Percentiles rank a stretch among this genome's conserved stretches.
Evolutionary conservation across 2,797 vertebrate species (phyloP).

Genomic region (Epinephelus awoara): DNA sequence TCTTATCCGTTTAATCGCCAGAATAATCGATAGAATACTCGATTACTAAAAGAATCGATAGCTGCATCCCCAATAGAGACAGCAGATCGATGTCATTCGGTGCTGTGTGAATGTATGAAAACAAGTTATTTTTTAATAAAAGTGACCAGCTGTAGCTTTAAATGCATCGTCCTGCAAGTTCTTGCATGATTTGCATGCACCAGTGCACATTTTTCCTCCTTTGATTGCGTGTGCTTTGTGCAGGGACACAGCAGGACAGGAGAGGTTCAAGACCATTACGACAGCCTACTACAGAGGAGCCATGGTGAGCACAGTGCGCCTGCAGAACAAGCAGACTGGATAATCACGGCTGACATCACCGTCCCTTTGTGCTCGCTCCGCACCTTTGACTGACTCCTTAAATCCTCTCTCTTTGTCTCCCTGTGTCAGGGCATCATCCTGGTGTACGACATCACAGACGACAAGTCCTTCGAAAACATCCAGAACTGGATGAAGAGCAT

Average conservation of each 20-base stretch:
- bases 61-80: too few relatives aligned
- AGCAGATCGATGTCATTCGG: too few relatives aligned
- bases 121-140: too few relatives aligned
- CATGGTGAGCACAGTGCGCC: conserved; percentile 83
- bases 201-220: conserved; percentile 3
- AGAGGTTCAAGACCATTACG: conserved; percentile 97
- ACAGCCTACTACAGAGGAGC: conserved; percentile 97
- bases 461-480: conserved; percentile 96
- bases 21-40: too few relatives aligned
- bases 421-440: conserved; percentile 92
- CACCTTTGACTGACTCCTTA: conserved; percentile 41
- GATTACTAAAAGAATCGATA: too few relatives aligned
- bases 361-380: conserved; percentile 35
- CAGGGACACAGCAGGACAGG: conserved; percentile 98
- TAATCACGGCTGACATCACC: conserved; percentile 54
- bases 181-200: not conserved
- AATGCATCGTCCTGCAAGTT: not conserved
- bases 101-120: too few relatives aligned
- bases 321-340: conserved; percentile 43
- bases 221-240: conserved; percentile 41
- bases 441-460: conserved; percentile 97
- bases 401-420: conserved; percentile 7
- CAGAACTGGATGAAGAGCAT: conserved; percentile 99
- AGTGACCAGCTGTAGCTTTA: not conserved
- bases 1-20: too few relatives aligned